Percentiles rank a stretch among this genome's conserved stretches.
These are phyloP conservation scores for Lasioglossum calceatum DNA, from an alignment of 2,888 invertebrate genomes.

Conservation along the genomic window DNA sequence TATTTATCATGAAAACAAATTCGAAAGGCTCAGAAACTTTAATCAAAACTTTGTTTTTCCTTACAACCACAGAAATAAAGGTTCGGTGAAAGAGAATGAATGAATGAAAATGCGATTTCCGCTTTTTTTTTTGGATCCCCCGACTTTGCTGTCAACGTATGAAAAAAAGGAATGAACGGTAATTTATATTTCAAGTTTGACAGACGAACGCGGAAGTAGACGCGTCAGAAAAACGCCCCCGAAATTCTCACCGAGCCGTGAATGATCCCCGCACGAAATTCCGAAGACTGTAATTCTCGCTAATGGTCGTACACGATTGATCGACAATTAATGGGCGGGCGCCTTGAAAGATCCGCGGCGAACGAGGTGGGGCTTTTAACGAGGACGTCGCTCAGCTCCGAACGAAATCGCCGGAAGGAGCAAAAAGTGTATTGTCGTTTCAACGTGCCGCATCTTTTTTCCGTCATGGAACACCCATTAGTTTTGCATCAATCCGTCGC, in stretches of 20 bases:
- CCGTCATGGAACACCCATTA: slow-evolving; percentile 46
- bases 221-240: not conserved
- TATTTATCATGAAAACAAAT: no score
- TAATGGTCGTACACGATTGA: slow-evolving; percentile 16
- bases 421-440: slow-evolving; percentile 9
- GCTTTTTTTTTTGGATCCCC: no score
- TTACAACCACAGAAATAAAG: no score
- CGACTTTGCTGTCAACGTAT: no score
- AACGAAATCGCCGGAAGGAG: not conserved
- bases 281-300: slow-evolving; percentile 7
- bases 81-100: no score
- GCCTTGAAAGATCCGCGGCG: slow-evolving; percentile 1
- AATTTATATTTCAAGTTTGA: not conserved
- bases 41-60: no score
- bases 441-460: not conserved
- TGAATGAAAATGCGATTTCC: not conserved
- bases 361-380: slow-evolving; percentile 24
- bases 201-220: not conserved
- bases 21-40: no score
- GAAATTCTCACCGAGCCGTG: not conserved
- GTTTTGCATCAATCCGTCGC: slow-evolving; percentile 35
- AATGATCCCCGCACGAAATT: not conserved
- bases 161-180: not conserved
- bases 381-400: slow-evolving; percentile 4
- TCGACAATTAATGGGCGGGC: slow-evolving; percentile 16